Evolutionary conservation across 2,113 vertebrate species (phyloP), one percentile per base, ranked within the genome.

Genomic region (Sander lucioperca): DNA sequence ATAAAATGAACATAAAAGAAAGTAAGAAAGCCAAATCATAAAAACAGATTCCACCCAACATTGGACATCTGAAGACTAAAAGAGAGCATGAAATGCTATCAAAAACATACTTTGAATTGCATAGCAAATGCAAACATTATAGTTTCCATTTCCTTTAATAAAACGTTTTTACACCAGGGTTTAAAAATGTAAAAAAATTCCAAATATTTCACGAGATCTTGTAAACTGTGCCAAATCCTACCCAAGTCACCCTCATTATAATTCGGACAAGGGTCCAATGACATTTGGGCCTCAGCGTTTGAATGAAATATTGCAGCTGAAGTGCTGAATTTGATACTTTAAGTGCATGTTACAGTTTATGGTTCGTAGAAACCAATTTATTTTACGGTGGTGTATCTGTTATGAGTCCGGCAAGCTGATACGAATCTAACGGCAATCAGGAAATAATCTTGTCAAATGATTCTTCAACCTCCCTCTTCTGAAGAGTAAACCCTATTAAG

Each of bases 401-500:
- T 72, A n/a, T 33, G 50, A 48, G 53, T 64, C 45, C 48, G 36
- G 14, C 12, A 58, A 59, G 33, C 59, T 15, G 14, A 33, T 48
- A 53, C 3, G 2, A 73, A 81, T 58, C 62, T 62, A 48, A 13
- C 63, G 57, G 70, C 43, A 73, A 73, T 59, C 67, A 43, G 23
- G 19, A 80, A 91, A 77, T 73, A 36, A 82, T 87, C 66, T 71
- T 0, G 15, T 82, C 72, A 90, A 83, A 66, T 23, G 21, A 75
- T 54, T 84, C 36, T 57, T 61, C 59, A 72, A 4, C 58, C 67
- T n/a, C 30, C n/a, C 50, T 82, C 77, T 84, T 85, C 84, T 30
- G 15, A 83, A 79, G 82, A 82, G 33, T 43, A 63, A 84, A 87
- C 67, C 33, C 70, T 19, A 82, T 89, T 85, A 85, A 62, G 62